phyloP scores from a whole-genome alignment of 2,888 invertebrate species.

The Chymomyza fuscimana region DNA sequence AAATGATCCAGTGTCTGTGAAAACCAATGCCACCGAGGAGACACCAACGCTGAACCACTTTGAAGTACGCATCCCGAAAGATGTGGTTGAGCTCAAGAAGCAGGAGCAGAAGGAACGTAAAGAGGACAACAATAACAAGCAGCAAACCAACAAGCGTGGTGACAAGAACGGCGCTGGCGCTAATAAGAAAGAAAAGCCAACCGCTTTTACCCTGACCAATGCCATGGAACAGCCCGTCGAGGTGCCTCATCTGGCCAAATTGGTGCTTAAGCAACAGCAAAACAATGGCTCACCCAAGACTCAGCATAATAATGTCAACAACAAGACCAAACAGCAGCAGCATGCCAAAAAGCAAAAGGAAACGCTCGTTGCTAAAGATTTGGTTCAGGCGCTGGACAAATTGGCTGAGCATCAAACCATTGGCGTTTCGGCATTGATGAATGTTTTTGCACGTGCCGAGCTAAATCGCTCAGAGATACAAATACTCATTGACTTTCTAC shows the following conservation, averaged over 20 bases:
- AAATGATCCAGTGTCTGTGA: conserved; percentile 68
- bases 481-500: conserved; percentile 91
- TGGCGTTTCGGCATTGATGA: conserved; percentile 85
- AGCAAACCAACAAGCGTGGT: conserved; percentile 46
- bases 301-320: conserved; percentile 72
- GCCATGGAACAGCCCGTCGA: conserved; percentile 51
- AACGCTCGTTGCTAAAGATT: conserved; percentile 69
- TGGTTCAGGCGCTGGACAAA: conserved; percentile 77
- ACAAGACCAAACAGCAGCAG: conserved; percentile 80
- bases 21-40: conserved; percentile 63
- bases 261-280: conserved; percentile 66
- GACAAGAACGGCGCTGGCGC: conserved; percentile 44
- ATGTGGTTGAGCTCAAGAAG: conserved; percentile 82
- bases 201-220: conserved; percentile 22
- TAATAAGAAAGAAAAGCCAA: conserved; percentile 59
- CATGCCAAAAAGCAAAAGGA: conserved; percentile 79
- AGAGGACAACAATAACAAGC: conserved; percentile 58
- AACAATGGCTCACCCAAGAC: conserved; percentile 75
- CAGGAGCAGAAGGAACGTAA: conserved; percentile 66
- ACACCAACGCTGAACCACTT: conserved; percentile 84
- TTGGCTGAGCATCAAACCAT: conserved; percentile 86
- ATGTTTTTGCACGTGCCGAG: conserved; percentile 89
- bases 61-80: conserved; percentile 89
- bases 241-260: conserved; percentile 63
- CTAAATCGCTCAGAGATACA: conserved; percentile 93